Evolutionary conservation across 1,140 invertebrate species (phyloP), one percentile per base, ranked within the genome.

Genomic region (Carposina sasakii): DNA sequence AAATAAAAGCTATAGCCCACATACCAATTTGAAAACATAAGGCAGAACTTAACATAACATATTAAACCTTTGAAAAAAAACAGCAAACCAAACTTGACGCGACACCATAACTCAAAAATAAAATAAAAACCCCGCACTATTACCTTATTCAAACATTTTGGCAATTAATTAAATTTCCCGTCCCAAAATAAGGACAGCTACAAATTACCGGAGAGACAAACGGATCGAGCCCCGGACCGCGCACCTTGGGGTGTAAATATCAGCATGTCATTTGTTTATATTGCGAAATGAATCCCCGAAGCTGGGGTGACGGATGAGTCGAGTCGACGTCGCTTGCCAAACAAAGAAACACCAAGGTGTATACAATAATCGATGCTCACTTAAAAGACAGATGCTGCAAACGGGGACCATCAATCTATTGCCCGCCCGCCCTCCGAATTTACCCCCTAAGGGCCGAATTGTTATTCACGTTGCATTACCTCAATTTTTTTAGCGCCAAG

Each of bases 401-500:
- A 78, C 76, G 72, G 70, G 69, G 62, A 68, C 63, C 75, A 82
- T 82, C 76, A 79, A 82, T 82, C 78, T 77, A 72, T 65, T 61
- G 64, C 63, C 63, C 65, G 48, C 41, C 62, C 71, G 63, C 55
- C 57, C 63, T 59, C 60, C 61, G 56, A 55, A 54, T 62, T 66
- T 54, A 41, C 61, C 64, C 68, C 64, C 55, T 48, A 55, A 65
- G 60, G 67, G 68, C 69, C 67, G 66, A 82, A 82, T 82, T 82
- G 76, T 82, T 82, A 82, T 82, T 82, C 78, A 76, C 78, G 75
- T 81, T 74, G 75, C 78, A 82, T 78, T 82, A 82, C 75, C 75
- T 78, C 75, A 82, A 76, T 82, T 82, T 82, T n/a, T 82, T 82
- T 82, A 77, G 71, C 73, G 63, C 58, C 68, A 62, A 79, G 73